These are phyloP conservation scores for Panagrolaimus sp. DNA, from an alignment of 1,140 invertebrate species.

Conservation along the genomic window DNA sequence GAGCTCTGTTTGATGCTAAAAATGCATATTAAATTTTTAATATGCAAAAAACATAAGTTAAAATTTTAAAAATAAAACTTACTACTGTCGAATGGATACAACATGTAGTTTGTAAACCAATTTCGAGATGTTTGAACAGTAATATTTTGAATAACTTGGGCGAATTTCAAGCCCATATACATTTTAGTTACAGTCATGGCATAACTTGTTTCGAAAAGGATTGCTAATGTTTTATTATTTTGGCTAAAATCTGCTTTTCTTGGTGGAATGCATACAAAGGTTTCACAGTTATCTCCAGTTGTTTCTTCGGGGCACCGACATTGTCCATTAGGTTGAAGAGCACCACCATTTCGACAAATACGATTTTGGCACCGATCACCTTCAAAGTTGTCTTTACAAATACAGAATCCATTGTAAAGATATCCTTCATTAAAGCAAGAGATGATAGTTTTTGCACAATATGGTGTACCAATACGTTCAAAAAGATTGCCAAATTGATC, in stretches of 20 bases:
- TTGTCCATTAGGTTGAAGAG: slow-evolving; percentile 10
- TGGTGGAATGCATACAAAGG: slow-evolving; percentile 25
- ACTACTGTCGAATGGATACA: slow-evolving; percentile 40
- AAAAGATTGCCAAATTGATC: slow-evolving; percentile 41
- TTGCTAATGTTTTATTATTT: slow-evolving; percentile 29
- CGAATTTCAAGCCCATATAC: slow-evolving; percentile 22
- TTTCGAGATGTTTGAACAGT: slow-evolving; percentile 17
- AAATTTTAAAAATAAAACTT: slow-evolving; percentile 14
- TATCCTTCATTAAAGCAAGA: slow-evolving; percentile 30
- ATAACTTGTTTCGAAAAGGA: slow-evolving; percentile 34
- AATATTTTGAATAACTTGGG: slow-evolving; percentile 21
- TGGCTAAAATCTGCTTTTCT: slow-evolving; percentile 24
- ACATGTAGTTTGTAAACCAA: slow-evolving; percentile 39
- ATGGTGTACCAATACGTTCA: slow-evolving; percentile 26
- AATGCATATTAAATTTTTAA: too few species aligned
- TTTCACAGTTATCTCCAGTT: slow-evolving; percentile 27
- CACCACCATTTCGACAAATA: slow-evolving; percentile 32
- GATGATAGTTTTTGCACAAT: slow-evolving; percentile 21
- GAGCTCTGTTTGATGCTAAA: slow-evolving; percentile 27
- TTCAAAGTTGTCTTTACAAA: slow-evolving; percentile 28
- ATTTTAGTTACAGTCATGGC: slow-evolving; percentile 23
- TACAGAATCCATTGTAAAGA: slow-evolving; percentile 27
- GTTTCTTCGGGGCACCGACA: slow-evolving; percentile 27
- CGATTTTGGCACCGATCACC: slow-evolving; percentile 22
- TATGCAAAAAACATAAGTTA: background rate